A percentile compares a stretch with the other conserved stretches of the same genome.
Evolutionary conservation across 2,888 invertebrate species (phyloP).

Genomic region (Idaea straminata): DNA sequence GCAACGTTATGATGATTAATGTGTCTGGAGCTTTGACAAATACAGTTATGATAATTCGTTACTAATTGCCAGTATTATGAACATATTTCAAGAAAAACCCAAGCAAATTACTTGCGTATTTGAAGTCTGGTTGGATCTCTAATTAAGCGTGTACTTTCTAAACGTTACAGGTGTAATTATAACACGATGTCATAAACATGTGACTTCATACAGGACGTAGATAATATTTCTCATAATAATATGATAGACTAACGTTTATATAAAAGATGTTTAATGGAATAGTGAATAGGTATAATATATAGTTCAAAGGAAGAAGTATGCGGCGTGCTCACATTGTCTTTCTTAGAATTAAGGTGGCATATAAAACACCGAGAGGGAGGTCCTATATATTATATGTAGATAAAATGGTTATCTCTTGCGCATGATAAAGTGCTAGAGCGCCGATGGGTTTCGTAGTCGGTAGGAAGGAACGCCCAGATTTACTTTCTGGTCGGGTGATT

Average conservation of each 20-base stretch:
- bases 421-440: too few species aligned
- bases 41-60: background rate
- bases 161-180: background rate
- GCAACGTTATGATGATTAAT: slow-evolving; percentile 10
- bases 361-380: background rate
- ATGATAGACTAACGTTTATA: background rate
- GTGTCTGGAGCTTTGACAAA: background rate
- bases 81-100: background rate
- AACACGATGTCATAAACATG: background rate
- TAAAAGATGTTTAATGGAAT: background rate
- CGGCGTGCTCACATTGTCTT: background rate
- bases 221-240: background rate
- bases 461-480: too few species aligned
- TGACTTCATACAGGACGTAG: background rate
- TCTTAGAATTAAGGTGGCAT: background rate
- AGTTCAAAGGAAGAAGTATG: background rate
- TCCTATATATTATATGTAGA: too few species aligned
- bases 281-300: background rate
- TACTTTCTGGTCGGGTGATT: too few species aligned
- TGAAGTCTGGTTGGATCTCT: background rate
- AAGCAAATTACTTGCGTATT: background rate
- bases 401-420: too few species aligned
- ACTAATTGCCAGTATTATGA: background rate
- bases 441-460: too few species aligned
- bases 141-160: background rate